Evolutionary conservation across 2,113 vertebrate species (phyloP).

Genomic region (Neotoma lepida): DNA sequence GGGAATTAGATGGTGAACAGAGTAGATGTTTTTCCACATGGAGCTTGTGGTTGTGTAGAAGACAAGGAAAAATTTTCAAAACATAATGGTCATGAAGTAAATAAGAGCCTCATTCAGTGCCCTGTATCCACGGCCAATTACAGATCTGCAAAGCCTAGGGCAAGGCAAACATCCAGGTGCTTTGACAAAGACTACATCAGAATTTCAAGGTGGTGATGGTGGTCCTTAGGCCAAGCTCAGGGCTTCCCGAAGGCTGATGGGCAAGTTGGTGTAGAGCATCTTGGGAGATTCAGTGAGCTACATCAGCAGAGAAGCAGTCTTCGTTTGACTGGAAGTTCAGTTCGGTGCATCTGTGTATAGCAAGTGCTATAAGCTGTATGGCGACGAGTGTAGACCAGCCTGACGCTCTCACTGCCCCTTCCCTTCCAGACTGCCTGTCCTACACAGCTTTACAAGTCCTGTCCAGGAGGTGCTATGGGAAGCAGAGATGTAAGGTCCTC

Average conservation of each 20-base stretch:
- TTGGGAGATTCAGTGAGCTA: neutral
- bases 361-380: rapidly evolving
- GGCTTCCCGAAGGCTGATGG: neutral
- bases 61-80: neutral
- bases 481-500: conserved; percentile 90
- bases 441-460: conserved; percentile 90
- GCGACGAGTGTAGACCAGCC: rapidly evolving
- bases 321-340: neutral
- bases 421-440: conserved; percentile 92
- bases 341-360: rapidly evolving
- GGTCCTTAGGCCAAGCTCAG: neutral
- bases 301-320: neutral
- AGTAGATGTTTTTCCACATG: neutral
- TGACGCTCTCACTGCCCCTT: neutral
- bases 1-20: neutral
- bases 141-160: neutral
- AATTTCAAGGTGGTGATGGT: neutral
- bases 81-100: neutral
- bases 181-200: neutral
- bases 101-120: neutral
- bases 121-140: neutral
- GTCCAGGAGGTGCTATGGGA: conserved; percentile 91
- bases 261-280: neutral
- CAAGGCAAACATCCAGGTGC: neutral
- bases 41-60: neutral